Evolutionary conservation across 2,888 invertebrate genomes (phyloP).

Genomic region (Punctoribates punctum): DNA sequence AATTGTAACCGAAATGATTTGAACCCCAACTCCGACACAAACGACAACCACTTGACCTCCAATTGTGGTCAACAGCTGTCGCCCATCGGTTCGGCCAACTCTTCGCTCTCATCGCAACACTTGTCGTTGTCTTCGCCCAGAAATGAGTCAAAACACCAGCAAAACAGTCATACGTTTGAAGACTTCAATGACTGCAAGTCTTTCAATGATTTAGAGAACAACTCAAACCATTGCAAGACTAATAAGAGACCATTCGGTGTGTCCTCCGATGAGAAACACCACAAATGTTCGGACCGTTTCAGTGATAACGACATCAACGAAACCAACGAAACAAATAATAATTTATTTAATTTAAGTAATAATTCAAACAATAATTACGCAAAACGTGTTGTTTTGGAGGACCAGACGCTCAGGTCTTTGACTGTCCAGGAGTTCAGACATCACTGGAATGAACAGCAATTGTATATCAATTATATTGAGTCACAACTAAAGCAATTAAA

Average conservation of each 20-base stretch:
- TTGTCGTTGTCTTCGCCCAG: constrained; percentile 4
- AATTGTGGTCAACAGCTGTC: not conserved
- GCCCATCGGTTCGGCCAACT: not conserved
- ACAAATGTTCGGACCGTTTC: not conserved
- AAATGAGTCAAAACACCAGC: not conserved
- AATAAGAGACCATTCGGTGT: not conserved
- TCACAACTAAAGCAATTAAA: constrained; percentile 31
- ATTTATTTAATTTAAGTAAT: constrained; percentile 26
- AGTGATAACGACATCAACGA: constrained; percentile 14
- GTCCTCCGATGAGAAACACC: not conserved
- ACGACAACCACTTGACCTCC: not conserved
- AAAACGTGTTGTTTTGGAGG: constrained; percentile 26
- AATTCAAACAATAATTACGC: not conserved
- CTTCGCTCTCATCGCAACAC: not conserved
- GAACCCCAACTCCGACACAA: not conserved
- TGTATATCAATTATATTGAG: constrained; percentile 68
- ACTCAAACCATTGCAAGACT: not conserved
- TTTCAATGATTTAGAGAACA: not conserved
- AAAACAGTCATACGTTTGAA: constrained; percentile 1
- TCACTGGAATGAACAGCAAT: constrained; percentile 68
- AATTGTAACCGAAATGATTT: not conserved
- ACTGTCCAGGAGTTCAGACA: constrained; percentile 44
- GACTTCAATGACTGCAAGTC: not conserved
- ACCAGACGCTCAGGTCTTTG: constrained; percentile 27
- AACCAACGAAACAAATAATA: not conserved